phyloP scores from a whole-genome alignment of 1,140 invertebrate species.

The Aricia agestis region DNA sequence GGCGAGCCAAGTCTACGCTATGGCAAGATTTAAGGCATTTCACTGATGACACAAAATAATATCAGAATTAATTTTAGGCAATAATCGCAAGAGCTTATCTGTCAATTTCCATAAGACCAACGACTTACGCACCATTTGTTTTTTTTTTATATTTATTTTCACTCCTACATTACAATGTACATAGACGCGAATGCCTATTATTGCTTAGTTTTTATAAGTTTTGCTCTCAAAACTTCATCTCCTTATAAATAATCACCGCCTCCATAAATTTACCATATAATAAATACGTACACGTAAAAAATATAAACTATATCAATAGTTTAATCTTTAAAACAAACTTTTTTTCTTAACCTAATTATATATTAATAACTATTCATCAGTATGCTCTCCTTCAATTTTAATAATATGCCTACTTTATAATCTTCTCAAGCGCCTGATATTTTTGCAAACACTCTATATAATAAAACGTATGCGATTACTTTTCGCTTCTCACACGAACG shows the following conservation, averaged over 20 bases:
- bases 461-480: slow-evolving; percentile 60
- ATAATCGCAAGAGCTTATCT: slow-evolving; percentile 46
- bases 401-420: slow-evolving; percentile 76
- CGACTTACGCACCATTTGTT: slow-evolving; percentile 71
- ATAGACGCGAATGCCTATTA: slow-evolving; percentile 72
- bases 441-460: slow-evolving; percentile 64
- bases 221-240: slow-evolving; percentile 69
- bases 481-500: slow-evolving; percentile 60
- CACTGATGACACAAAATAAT: slow-evolving; percentile 62
- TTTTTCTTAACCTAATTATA: slow-evolving; percentile 71
- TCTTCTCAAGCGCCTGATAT: slow-evolving; percentile 73
- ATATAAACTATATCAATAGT: slow-evolving; percentile 77
- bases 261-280: slow-evolving; percentile 76
- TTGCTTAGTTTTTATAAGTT: slow-evolving; percentile 76
- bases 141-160: slow-evolving; percentile 59
- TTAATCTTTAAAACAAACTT: slow-evolving; percentile 76
- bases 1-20: slow-evolving; percentile 33
- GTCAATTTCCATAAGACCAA: slow-evolving; percentile 64
- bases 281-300: slow-evolving; percentile 77
- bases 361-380: slow-evolving; percentile 76
- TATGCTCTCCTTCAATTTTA: slow-evolving; percentile 73
- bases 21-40: slow-evolving; percentile 64
- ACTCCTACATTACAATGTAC: slow-evolving; percentile 71
- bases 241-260: slow-evolving; percentile 73
- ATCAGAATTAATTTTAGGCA: slow-evolving; percentile 63